phyloP scores from a whole-genome alignment of 1,140 invertebrate species.

The Drosophila orena region DNA sequence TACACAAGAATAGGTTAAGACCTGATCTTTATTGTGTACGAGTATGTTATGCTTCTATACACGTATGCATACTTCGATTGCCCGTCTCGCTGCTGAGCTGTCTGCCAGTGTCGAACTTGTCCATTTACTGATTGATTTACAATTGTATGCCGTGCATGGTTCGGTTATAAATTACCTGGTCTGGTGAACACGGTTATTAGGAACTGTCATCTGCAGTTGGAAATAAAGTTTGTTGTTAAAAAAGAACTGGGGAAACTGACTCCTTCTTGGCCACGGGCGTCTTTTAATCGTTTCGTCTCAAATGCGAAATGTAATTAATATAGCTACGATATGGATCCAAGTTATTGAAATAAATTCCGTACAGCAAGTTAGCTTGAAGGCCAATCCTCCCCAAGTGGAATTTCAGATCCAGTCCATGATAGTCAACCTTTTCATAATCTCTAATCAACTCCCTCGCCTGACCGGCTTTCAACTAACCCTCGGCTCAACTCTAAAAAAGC shows the following conservation, averaged over 20 bases:
- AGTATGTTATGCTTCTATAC: conserved; percentile 5
- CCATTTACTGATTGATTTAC: conserved; percentile 72
- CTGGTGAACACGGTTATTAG: conserved; percentile 19
- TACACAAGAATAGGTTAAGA: not conserved
- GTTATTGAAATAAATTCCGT: not conserved
- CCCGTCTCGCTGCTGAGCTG: conserved; percentile 17
- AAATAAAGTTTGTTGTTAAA: conserved; percentile 8
- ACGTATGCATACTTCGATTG: conserved; percentile 35
- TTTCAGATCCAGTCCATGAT: no score
- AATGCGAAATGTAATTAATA: not conserved
- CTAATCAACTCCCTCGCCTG: conserved; percentile 5
- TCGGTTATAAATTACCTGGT: conserved; percentile 53
- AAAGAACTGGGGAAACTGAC: not conserved
- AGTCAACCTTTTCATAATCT: not conserved
- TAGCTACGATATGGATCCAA: not conserved
- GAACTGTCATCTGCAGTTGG: conserved; percentile 22
- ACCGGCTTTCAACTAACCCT: conserved; percentile 5
- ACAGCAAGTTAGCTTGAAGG: not conserved
- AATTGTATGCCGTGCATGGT: conserved; percentile 38
- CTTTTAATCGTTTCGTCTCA: no score
- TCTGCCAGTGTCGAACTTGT: conserved; percentile 31
- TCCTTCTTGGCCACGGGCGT: no score
- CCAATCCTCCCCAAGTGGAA: not conserved
- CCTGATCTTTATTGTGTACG: not conserved
- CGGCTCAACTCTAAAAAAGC: conserved; percentile 18